These are phyloP conservation scores for Climacteris rufus DNA, from an alignment of 2,113 vertebrate genomes.

Conservation along the genomic window DNA sequence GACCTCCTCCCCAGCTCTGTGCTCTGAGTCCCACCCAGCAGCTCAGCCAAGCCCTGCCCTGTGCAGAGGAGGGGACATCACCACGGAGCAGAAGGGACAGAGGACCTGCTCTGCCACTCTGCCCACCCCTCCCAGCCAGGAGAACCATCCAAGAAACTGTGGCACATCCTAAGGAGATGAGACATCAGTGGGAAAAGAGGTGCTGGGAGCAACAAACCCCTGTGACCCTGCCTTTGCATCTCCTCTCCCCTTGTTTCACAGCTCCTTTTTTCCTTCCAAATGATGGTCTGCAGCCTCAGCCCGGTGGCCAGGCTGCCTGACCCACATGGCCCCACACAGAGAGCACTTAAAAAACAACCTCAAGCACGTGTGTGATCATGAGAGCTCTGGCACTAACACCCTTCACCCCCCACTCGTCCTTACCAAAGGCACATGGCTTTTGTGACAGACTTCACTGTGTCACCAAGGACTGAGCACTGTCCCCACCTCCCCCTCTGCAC, in stretches of 20 bases:
- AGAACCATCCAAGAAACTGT: background rate
- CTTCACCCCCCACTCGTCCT: background rate
- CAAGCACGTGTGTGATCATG: background rate
- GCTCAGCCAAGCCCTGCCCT: background rate
- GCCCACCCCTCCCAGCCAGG: background rate
- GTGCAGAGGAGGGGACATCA: background rate
- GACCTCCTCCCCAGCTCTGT: background rate
- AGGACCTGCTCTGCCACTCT: background rate
- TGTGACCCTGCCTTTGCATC: background rate
- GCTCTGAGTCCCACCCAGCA: background rate
- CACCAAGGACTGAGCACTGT: fast-evolving
- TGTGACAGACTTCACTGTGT: background rate
- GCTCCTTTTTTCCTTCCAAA: background rate
- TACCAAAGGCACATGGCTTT: background rate
- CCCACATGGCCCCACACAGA: background rate
- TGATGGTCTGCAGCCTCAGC: background rate
- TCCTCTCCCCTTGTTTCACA: background rate
- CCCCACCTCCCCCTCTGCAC: background rate
- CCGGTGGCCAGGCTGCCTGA: background rate
- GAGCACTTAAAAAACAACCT: background rate
- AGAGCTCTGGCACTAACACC: background rate
- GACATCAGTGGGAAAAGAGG: background rate
- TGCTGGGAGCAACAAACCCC: background rate
- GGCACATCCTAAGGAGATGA: background rate
- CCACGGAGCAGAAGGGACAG: background rate